Base-by-base conservation (phyloP, 2,888 invertebrate genomes). In the Tricholauxania praeusta region DNA sequence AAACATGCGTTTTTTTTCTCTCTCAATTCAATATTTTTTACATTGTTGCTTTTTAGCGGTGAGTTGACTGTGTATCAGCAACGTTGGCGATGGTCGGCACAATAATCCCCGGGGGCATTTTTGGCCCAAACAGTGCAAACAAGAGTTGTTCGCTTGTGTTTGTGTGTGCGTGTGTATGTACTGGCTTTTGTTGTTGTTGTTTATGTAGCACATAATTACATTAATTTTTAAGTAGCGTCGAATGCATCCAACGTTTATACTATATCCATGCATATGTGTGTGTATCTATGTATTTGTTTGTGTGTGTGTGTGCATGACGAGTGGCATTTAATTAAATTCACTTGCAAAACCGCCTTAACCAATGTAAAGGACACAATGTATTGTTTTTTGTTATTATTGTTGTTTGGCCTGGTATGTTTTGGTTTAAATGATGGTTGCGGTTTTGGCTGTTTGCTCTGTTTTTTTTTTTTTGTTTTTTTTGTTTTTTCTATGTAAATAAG, bases 131-230 rank as follows among this genome's bases (percentile, higher is more conserved):
- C 51, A 49, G 15, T 28, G 28, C 28, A 28, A 28, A 28, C 28
- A 28, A 28, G 28, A 19, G 52, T 59, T 63, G 55, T 63, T 55
- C 59, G 63, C 57, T 51, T 48, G 15, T 67, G 32, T 39, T 70
- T 60, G 47, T 22, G 28, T 52, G 60, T 60, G 22, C 65, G 69
- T 52, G 75, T 75, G 71, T 70, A 72, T 63, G 63, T 55, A 60
- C 49, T 55, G 65, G 66, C 57, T 71, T 49, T 72, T 74, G 57
- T 64, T 65, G 48, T 62, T 19, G 60, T 52, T 73, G 70, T 73
- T 83, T 82, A 82, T 84, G 84, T 81, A 78, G 81, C 83, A 80
- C 83, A 81, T 85, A 85, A 85, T 85, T 85, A 83, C 86, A 85
- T 85, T 80, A 85, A 85, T 85, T 84, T 84, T 85, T 85, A 82